A percentile compares a stretch with the other conserved stretches of the same genome.
These are phyloP conservation scores for Yponomeuta cagnagella DNA, from an alignment of 2,888 invertebrate genomes.

Conservation along the genomic window DNA sequence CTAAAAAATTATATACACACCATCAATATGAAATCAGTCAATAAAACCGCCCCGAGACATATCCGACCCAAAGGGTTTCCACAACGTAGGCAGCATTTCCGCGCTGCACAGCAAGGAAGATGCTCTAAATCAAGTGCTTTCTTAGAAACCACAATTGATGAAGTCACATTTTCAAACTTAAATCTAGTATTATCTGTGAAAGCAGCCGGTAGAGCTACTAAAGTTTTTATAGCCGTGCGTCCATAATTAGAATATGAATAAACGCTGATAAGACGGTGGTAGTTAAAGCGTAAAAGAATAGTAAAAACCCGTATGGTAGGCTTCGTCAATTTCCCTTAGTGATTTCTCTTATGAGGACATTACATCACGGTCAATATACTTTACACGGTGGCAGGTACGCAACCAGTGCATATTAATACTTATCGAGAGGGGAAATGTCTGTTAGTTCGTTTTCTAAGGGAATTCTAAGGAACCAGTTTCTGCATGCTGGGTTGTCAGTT, in stretches of 20 bases:
- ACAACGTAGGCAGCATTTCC: too few relatives aligned
- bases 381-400: not conserved
- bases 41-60: too few relatives aligned
- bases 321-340: conserved; percentile 1
- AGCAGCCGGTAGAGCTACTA: not conserved
- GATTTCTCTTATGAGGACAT: conserved; percentile 12
- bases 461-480: too few relatives aligned
- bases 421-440: not conserved
- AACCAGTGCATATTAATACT: not conserved
- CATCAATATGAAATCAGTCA: too few relatives aligned
- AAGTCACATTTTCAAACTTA: too few relatives aligned
- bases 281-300: conserved; percentile 1
- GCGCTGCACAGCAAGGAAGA: too few relatives aligned
- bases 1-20: too few relatives aligned
- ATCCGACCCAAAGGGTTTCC: too few relatives aligned
- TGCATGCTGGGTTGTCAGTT: too few relatives aligned
- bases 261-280: not conserved
- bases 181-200: too few relatives aligned
- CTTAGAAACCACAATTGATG: too few relatives aligned
- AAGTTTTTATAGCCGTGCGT: not conserved
- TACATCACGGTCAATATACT: conserved; percentile 10
- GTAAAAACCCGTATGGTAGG: not conserved
- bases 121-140: too few relatives aligned
- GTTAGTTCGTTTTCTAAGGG: not conserved
- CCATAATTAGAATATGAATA: not conserved